Conservation (phyloP, 2,797 vertebrate genomes). For the Euthynnus affinis region DNA sequence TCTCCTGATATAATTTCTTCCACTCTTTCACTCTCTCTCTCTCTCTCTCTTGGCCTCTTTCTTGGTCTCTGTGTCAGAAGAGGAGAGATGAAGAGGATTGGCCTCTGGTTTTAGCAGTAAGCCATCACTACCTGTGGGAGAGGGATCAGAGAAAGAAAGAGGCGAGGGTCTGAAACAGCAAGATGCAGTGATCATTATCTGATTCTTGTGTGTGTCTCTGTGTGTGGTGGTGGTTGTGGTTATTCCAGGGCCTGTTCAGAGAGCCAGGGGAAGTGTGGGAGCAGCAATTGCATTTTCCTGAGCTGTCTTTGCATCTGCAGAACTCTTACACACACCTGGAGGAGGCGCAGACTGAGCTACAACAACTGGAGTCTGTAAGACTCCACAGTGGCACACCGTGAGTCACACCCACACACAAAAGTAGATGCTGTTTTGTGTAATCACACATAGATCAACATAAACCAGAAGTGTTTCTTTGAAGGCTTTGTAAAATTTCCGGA, state of each 20-base stretch:
- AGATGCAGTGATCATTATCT: slow-evolving; percentile 58
- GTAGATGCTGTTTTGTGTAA: slow-evolving; percentile 1
- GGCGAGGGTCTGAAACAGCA: slow-evolving; percentile 34
- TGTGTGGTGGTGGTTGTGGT: slow-evolving; percentile 52
- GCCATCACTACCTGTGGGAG: slow-evolving; percentile 64
- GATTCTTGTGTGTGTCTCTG: slow-evolving; percentile 39
- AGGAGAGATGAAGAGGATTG: slow-evolving; percentile 58
- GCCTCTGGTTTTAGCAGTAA: slow-evolving; percentile 65
- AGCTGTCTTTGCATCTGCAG: slow-evolving; percentile 86
- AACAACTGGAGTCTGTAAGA: slow-evolving; percentile 63
- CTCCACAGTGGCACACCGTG: slow-evolving; percentile 24
- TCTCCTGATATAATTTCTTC: slow-evolving; percentile 18
- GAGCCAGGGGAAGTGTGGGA: slow-evolving; percentile 83
- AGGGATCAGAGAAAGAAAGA: slow-evolving; percentile 59
- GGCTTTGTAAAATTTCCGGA: neutral
- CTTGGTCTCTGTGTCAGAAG: slow-evolving; percentile 39
- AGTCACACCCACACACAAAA: neutral
- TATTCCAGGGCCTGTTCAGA: slow-evolving; percentile 88
- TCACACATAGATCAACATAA: neutral
- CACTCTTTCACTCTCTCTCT: too few species aligned
- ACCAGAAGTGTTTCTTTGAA: neutral
- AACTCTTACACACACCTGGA: slow-evolving; percentile 84
- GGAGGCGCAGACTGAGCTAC: slow-evolving; percentile 80
- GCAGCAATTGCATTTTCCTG: slow-evolving; percentile 88
- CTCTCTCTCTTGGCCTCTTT: slow-evolving; percentile 8